Conservation (phyloP, 2,113 vertebrate genomes). For the Callipepla californica region DNA sequence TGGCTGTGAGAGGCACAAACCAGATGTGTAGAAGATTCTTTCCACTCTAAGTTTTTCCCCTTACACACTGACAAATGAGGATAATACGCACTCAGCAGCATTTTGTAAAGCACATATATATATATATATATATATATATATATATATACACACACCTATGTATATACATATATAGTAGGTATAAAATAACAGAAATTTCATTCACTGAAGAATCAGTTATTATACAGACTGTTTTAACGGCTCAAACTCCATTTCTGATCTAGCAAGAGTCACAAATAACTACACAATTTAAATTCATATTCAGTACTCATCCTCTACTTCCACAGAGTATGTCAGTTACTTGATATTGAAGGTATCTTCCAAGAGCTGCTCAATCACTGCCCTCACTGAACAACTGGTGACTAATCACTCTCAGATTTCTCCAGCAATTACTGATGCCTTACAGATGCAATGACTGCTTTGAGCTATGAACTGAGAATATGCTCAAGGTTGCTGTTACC, state of each 20-base stretch:
- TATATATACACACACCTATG: background rate
- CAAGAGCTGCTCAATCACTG: background rate
- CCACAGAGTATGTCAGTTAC: background rate
- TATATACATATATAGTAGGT: rapidly evolving
- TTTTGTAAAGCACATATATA: background rate
- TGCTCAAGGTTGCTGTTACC: background rate
- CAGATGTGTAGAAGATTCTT: background rate
- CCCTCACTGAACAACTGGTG: background rate
- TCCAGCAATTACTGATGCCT: background rate
- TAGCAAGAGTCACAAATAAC: background rate
- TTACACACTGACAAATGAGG: background rate
- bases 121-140: background rate
- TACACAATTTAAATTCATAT: background rate
- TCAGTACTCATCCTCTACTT: background rate
- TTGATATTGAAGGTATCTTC: background rate
- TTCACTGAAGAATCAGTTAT: background rate
- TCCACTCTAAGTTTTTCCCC: background rate
- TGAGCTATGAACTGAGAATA: background rate
- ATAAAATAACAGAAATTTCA: background rate
- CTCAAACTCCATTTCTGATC: background rate
- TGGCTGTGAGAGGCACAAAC: rapidly evolving
- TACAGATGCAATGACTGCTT: background rate
- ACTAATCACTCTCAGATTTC: background rate
- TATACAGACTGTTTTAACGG: background rate
- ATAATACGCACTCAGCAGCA: background rate